Evolutionary conservation across 92 coral and sea anemone genomes (phyloP), one percentile per base, ranked within the genome.

Genomic region (Phenganax marumi): DNA sequence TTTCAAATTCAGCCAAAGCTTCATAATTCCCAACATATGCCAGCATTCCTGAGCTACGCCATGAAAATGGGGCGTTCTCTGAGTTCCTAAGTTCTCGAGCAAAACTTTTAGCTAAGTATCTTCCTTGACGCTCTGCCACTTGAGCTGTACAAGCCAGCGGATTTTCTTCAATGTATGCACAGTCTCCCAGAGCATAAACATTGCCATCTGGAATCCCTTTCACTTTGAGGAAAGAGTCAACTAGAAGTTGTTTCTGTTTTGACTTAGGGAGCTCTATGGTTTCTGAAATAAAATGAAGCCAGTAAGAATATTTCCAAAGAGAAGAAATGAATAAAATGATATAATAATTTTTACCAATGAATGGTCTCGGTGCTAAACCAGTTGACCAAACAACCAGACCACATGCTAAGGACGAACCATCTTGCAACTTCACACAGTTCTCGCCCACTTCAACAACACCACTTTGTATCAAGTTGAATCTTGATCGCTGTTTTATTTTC

Each of bases 321-420:
- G 26, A 47, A 0, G 49, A 19, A 43, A 50, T 50, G 8, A 17
- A 52, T 49, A 22, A 17, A 2, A 52, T 22, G 60, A 12, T 48
- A 52, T 2, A 46, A 17, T n/a, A 8, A 43, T 8, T 72, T 46
- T 50, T 86, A 95, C 98, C 98, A 65, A 92, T 91, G 73, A 95
- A 95, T 70, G 88, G 85, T 54, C 98, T 86, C 24, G 98, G 97
- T 26, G 97, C 98, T 14, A 95, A 89, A 13, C 98, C 98, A 24
- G 98, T 95, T 14, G 98, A 95, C 98, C 98, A 95, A 22, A 95
- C 98, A 16, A 95, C 97, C 86, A 95, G 77, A 69, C 98, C 91
- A 86, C 95, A 95, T 10, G 91, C 95, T 57, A 95, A 47, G n/a
- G 48, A 71, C 8, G 89, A 70, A 16, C 97, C 98, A 90, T 89